These are phyloP conservation scores for Eulemur rubriventer DNA, from an alignment of 2,797 vertebrate genomes.

Conservation along the genomic window DNA sequence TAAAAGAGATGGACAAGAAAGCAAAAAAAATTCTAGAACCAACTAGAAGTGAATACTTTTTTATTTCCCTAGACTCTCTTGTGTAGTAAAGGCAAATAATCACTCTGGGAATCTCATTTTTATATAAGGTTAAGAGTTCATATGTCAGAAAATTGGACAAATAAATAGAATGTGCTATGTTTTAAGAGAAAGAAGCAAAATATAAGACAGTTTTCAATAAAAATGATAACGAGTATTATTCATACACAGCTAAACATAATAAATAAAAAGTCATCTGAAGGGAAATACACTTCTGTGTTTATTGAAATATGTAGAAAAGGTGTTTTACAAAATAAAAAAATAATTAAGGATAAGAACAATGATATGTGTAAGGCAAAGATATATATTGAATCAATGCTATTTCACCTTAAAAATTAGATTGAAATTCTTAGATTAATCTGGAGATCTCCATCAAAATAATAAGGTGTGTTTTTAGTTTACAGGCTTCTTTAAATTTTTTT, in stretches of 20 bases:
- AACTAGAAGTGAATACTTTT: constrained; percentile 18
- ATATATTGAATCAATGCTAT: neutral
- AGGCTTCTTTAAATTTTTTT: neutral
- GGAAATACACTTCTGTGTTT: constrained; percentile 69
- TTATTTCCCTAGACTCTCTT: constrained; percentile 28
- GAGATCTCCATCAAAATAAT: neutral
- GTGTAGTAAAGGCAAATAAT: constrained; percentile 69
- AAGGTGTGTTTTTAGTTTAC: neutral
- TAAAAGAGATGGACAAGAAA: constrained; percentile 53
- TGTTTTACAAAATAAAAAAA: constrained; percentile 35
- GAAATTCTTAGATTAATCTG: neutral
- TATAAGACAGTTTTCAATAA: constrained; percentile 81
- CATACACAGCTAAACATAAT: constrained; percentile 73
- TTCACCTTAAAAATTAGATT: neutral
- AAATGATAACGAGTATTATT: constrained; percentile 80
- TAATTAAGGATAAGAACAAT: neutral
- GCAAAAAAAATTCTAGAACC: constrained; percentile 62
- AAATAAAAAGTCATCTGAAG: constrained; percentile 78
- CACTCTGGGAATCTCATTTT: constrained; percentile 73
- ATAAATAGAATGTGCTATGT: constrained; percentile 72
- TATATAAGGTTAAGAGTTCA: constrained; percentile 71
- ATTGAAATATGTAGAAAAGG: constrained; percentile 41
- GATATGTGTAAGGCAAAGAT: neutral
- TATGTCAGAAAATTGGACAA: constrained; percentile 82
- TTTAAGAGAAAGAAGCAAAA: constrained; percentile 74